phyloP scores from a whole-genome alignment of 1,140 invertebrate species.

The Aphelenchoides fujianensis region DNA sequence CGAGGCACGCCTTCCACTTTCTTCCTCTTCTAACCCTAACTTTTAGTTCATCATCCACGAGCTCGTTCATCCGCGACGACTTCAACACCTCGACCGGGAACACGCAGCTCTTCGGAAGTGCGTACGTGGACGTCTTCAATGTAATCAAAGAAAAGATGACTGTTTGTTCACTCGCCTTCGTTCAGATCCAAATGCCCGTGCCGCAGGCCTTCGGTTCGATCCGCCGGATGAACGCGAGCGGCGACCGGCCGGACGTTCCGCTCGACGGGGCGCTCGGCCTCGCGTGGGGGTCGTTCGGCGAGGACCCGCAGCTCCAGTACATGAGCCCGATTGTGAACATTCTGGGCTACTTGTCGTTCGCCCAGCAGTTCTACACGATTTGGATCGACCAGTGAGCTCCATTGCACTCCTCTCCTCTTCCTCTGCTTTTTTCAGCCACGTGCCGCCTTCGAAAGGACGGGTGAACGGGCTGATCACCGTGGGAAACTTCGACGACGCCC shows the following conservation, averaged over 20 bases:
- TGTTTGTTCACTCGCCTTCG: background rate
- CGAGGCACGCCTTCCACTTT: background rate
- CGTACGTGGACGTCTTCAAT: background rate
- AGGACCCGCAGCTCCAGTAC: background rate
- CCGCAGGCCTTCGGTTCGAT: background rate
- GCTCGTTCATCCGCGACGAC: constrained; percentile 11
- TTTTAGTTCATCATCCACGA: background rate
- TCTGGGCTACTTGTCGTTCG: background rate
- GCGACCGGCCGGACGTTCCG: background rate
- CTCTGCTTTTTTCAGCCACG: constrained; percentile 1
- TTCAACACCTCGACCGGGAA: background rate
- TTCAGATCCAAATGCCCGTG: background rate
- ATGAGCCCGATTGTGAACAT: background rate
- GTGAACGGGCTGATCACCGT: background rate
- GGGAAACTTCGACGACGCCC: background rate
- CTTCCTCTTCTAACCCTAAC: background rate
- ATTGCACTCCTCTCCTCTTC: background rate
- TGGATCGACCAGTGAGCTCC: background rate
- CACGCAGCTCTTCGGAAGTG: background rate
- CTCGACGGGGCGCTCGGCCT: constrained; percentile 2
- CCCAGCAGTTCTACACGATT: constrained; percentile 2
- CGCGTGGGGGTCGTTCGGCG: background rate
- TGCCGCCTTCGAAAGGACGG: background rate
- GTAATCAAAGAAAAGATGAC: background rate
- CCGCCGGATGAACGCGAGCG: background rate